Evolutionary conservation across 2,797 vertebrate species (phyloP).

Genomic region (Bradypodion ventrale): DNA sequence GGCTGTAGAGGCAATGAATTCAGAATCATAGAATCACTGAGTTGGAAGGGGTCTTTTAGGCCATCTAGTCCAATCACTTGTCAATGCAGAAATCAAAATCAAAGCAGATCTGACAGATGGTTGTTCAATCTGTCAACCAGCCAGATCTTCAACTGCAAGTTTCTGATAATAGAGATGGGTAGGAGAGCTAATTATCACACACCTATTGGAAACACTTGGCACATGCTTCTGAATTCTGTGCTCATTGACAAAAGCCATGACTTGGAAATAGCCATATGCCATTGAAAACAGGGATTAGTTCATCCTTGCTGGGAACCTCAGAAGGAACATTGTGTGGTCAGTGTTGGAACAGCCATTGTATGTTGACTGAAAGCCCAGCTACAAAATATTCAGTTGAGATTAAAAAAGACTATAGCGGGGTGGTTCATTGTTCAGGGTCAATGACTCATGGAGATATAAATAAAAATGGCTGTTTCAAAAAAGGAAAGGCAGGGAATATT

Average conservation of each 20-base stretch:
- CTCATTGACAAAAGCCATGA: not conserved
- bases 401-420: conserved; percentile 37
- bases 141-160: not conserved
- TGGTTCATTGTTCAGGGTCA: conserved; percentile 58
- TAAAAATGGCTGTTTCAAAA: conserved; percentile 64
- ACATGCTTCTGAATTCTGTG: not conserved
- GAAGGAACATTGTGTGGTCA: conserved; percentile 60
- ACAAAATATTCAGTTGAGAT: conserved; percentile 61
- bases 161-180: not conserved
- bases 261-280: conserved; percentile 52
- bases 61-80: too few species aligned
- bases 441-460: conserved; percentile 61
- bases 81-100: too few species aligned
- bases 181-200: not conserved
- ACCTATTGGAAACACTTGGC: not conserved
- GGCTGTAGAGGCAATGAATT: not conserved
- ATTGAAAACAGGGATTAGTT: conserved; percentile 49
- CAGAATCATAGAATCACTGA: too few species aligned
- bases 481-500: conserved; percentile 52
- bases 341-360: conserved; percentile 56
- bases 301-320: conserved; percentile 41
- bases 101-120: too few species aligned
- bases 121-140: too few species aligned
- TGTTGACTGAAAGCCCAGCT: conserved; percentile 60
- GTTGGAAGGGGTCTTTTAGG: too few species aligned